phyloP scores from a whole-genome alignment of 2,888 invertebrate species.

The Campoplex capitator region DNA sequence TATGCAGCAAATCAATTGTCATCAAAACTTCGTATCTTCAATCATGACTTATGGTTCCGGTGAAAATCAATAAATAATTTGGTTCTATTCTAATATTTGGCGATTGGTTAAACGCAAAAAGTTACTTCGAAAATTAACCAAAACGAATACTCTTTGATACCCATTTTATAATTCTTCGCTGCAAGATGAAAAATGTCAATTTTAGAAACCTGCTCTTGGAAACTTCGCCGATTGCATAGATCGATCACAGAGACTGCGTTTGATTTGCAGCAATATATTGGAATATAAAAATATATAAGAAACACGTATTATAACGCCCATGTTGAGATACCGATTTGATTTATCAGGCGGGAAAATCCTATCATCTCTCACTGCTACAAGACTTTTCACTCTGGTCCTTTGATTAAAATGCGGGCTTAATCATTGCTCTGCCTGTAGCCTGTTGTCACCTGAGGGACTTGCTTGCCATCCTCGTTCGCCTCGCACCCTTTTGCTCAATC shows the following conservation, averaged over 20 bases:
- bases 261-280: constrained; percentile 27
- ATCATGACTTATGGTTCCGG: not conserved
- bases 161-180: not conserved
- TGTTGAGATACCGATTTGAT: constrained; percentile 80
- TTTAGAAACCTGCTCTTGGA: not conserved
- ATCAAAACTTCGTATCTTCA: not conserved
- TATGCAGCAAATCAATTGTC: not conserved
- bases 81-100: too few relatives aligned
- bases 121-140: not conserved
- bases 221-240: not conserved
- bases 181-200: not conserved
- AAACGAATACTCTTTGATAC: not conserved
- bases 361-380: constrained; percentile 81
- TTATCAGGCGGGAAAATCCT: constrained; percentile 83
- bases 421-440: constrained; percentile 79
- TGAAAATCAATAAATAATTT: not conserved
- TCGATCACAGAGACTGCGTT: not conserved
- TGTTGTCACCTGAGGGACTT: constrained; percentile 82
- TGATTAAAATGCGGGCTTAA: constrained; percentile 84
- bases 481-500: constrained; percentile 57
- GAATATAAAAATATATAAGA: constrained; percentile 68
- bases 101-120: not conserved
- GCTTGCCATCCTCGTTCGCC: constrained; percentile 65
- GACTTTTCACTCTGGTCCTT: constrained; percentile 83
- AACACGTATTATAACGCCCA: constrained; percentile 77